A percentile compares a stretch with the other conserved stretches of the same genome.
phyloP scores from a whole-genome alignment of 2,113 vertebrate species.

The Numenius arquata region DNA sequence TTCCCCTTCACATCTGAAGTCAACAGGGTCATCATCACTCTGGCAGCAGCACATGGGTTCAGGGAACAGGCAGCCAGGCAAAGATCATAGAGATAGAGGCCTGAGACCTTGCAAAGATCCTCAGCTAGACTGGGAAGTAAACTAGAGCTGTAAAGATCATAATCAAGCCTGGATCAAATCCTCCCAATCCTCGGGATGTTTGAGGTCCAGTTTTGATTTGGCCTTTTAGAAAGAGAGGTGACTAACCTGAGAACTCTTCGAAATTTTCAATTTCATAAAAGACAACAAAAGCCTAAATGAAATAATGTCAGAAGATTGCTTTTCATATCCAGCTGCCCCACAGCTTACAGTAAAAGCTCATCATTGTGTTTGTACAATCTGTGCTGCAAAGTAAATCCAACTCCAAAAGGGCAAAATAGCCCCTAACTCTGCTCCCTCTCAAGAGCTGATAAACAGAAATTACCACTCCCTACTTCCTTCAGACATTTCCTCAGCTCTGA shows the following conservation, averaged over 20 bases:
- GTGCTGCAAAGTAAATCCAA: neutral
- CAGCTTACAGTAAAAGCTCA: neutral
- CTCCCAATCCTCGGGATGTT: neutral
- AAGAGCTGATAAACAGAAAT: neutral
- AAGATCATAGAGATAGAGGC: neutral
- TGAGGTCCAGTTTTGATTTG: neutral
- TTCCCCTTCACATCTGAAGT: neutral
- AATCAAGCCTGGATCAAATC: neutral
- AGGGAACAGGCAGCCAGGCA: neutral
- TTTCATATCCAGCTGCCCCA: neutral
- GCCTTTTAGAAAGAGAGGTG: neutral
- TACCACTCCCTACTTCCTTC: neutral
- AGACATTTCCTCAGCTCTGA: neutral
- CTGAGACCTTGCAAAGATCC: neutral
- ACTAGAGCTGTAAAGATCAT: neutral
- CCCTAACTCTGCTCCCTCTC: neutral
- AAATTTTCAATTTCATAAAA: neutral
- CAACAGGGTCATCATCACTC: neutral
- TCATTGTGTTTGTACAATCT: neutral
- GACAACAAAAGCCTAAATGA: neutral
- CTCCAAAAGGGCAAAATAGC: neutral
- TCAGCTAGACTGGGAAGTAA: neutral
- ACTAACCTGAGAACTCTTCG: neutral
- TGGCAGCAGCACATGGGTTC: fast-evolving
- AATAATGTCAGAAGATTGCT: neutral